A percentile compares a stretch with the other conserved stretches of the same genome.
These are phyloP conservation scores for Opisthograptis luteolata DNA, from an alignment of 2,888 invertebrate genomes.

Conservation along the genomic window DNA sequence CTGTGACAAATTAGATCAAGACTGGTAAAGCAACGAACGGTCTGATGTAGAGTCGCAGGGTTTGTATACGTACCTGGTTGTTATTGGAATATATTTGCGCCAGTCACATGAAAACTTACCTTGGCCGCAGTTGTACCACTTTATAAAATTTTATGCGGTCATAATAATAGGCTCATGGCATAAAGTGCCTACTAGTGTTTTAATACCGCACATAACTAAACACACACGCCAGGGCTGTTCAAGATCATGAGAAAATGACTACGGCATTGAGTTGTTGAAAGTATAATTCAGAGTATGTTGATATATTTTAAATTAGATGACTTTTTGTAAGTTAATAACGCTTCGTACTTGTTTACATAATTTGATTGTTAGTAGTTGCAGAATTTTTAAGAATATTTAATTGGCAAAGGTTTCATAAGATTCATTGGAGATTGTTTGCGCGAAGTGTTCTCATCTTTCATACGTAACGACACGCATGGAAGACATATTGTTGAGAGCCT, in stretches of 20 bases:
- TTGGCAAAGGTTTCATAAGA: slow-evolving; percentile 22
- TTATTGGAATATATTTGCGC: background rate
- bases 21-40: background rate
- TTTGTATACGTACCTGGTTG: background rate
- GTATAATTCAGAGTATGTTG: background rate
- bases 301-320: slow-evolving; percentile 33
- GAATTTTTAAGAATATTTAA: slow-evolving; percentile 10
- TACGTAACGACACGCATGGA: slow-evolving; percentile 35
- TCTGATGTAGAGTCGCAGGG: background rate
- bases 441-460: slow-evolving; percentile 4
- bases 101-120: slow-evolving; percentile 24
- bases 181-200: slow-evolving; percentile 22
- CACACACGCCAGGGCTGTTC: slow-evolving; percentile 11
- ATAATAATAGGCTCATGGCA: slow-evolving; percentile 24
- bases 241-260: slow-evolving; percentile 38
- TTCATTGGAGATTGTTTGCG: slow-evolving; percentile 12
- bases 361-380: slow-evolving; percentile 6
- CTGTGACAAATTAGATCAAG: background rate
- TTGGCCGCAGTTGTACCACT: slow-evolving; percentile 25
- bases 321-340: slow-evolving; percentile 30
- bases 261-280: slow-evolving; percentile 11
- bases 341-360: slow-evolving; percentile 18
- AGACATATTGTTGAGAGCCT: slow-evolving; percentile 30
- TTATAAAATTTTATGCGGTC: slow-evolving; percentile 32
- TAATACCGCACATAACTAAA: slow-evolving; percentile 22